Base-by-base conservation (phyloP, 2,888 invertebrate species). In the Tipula vernalis region DNA sequence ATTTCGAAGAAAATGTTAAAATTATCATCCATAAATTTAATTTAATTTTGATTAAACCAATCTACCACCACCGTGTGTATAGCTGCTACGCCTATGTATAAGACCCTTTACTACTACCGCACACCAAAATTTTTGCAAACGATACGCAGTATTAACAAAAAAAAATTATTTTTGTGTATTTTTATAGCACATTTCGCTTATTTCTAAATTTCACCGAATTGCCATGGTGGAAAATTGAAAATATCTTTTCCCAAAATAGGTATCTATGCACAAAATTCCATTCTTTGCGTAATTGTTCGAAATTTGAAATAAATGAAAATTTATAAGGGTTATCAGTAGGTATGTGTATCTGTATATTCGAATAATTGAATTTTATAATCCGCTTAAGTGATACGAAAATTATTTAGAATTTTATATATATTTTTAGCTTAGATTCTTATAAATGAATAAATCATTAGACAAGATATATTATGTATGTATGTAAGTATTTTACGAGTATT, bases 351-450 rank as follows among this genome's bases (percentile, higher is more conserved):
- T 51, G 15, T 6, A 71, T 8, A 71, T 71, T 71, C 71, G 28
- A 71, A 71, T 71, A 71, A 71, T 71, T 71, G 71, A 71, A 71
- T 71, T 71, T 71, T 71, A 71, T 71, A 71, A 71, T 71, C 71
- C 71, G 71, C 71, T 71, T 71, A 71, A 71, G 71, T 71, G 71
- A 71, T 71, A 71, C 71, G 71, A 71, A 71, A 71, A 71, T 71
- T 71, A 71, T 71, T 71, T 71, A 71, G 71, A 71, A 71, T 71
- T 71, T 71, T 12, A 71, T 71, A 71, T 71, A 71, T 71, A 71
- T 71, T 8, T 71, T 18, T 28, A 71, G 71, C 71, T 71, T 71
- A 71, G 71, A 71, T 71, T 28, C 71, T 71, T 28, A 71, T 71
- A 71, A 71, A 71, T 71, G 71, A 71, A 71, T 71, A 71, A 71